Evolutionary conservation across 2,888 invertebrate species (phyloP).

Genomic region (Cephus pulcher): DNA sequence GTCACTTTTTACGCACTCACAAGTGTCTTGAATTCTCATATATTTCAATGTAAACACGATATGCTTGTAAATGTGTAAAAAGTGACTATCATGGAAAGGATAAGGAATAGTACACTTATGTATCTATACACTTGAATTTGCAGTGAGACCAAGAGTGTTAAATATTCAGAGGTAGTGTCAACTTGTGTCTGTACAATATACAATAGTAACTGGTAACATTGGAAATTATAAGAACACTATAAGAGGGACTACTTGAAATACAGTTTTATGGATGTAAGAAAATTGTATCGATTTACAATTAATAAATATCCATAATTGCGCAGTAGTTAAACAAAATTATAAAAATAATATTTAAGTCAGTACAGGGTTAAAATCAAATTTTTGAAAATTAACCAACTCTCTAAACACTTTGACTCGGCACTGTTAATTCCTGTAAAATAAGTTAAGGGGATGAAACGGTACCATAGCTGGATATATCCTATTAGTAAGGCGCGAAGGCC

Average conservation of each 20-base stretch:
- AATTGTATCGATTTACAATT: not conserved
- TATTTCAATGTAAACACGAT: no score
- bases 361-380: not conserved
- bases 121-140: no score
- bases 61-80: no score
- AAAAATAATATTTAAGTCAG: not conserved
- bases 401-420: not conserved
- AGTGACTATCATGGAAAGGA: no score
- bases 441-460: conserved; percentile 41
- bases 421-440: conserved; percentile 4
- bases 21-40: no score
- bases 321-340: not conserved
- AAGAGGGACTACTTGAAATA: not conserved
- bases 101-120: no score
- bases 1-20: no score
- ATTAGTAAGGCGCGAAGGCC: conserved; percentile 23
- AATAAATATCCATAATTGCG: not conserved
- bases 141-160: not conserved
- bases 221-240: not conserved
- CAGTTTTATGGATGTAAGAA: not conserved
- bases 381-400: not conserved
- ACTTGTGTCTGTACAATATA: not conserved
- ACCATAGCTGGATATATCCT: conserved; percentile 25
- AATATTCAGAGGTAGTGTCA: not conserved
- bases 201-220: not conserved